Evolutionary conservation across 2,797 vertebrate genomes (phyloP), one percentile per base, ranked within the genome.

Genomic region (Cirrhinus molitorella): DNA sequence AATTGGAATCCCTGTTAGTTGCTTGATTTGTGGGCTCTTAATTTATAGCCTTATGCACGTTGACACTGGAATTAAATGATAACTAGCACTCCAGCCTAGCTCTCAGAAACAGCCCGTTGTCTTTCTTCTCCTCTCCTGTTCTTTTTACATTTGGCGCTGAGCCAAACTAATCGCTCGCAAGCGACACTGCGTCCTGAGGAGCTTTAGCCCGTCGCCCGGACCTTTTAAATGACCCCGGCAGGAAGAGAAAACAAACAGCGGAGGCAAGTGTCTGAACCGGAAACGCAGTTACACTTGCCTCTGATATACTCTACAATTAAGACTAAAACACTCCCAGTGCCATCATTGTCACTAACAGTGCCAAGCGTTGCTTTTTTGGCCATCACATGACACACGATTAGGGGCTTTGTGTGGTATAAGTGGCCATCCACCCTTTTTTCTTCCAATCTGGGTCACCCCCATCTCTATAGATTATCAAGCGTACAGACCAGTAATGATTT

Each of bases 41-140:
- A 95, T 95, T 96, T 96, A 93, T 92, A 91, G 91, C 88, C 0
- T 0, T 1, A 63, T 86, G 90, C 89, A 90, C 95, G 90, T 95
- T 96, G 94, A 96, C 91, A 92, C 93, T 94, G 89, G 93, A 93
- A 95, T 96, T 95, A 94, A 96, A 95, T 93, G 92, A 93, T 94
- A 94, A 93, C 91, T 94, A 88, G 88, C 89, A 84, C 89, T 95
- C 88, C 90, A 95, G 89, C 89, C 87, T 90, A 90, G 87, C 87
- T 87, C 81, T 95, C 92, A 90, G 91, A 88, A 91, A 91, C 89
- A 93, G 89, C 88, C 83, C 88, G 25, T 51, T 43, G 23, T 57
- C 79, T 61, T 83, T 73, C 53, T 86, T 73, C 10, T 1, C 59
- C 51, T 55, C 49, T 74, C 75, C 75, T 68, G 83, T 79, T 93